These are phyloP conservation scores for Eurosta solidaginis DNA, from an alignment of 1,140 invertebrate genomes.

Conservation along the genomic window DNA sequence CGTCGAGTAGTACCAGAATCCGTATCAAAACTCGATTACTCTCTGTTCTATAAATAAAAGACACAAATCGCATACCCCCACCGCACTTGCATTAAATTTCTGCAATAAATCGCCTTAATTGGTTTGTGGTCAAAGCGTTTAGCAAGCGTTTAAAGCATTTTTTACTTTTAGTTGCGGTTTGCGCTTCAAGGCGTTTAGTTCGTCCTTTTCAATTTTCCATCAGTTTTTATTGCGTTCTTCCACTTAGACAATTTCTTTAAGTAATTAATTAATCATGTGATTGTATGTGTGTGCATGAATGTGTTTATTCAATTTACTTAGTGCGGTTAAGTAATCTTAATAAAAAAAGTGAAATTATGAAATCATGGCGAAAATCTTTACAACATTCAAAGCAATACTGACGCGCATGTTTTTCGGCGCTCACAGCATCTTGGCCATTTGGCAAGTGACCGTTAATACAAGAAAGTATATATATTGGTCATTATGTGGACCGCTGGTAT, in stretches of 20 bases:
- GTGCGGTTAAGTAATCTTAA: too few relatives aligned
- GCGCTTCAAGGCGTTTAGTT: constrained; percentile 48
- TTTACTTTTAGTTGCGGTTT: constrained; percentile 45
- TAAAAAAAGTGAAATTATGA: constrained; percentile 24
- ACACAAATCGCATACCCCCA: neutral
- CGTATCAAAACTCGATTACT: neutral
- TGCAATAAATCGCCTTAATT: neutral
- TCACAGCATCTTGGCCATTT: constrained; percentile 79
- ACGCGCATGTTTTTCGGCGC: constrained; percentile 78
- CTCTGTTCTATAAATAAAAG: neutral
- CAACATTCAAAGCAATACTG: constrained; percentile 79
- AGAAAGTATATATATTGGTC: constrained; percentile 76
- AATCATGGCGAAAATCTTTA: constrained; percentile 72
- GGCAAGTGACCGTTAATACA: constrained; percentile 78
- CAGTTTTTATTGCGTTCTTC: neutral
- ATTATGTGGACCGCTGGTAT: constrained; percentile 72
- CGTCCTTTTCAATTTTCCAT: neutral
- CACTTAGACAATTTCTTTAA: neutral
- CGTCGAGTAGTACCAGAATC: neutral
- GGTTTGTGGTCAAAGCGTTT: constrained; percentile 11
- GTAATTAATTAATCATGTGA: neutral
- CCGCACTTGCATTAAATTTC: neutral
- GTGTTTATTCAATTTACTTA: too few relatives aligned
- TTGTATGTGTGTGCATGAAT: neutral
- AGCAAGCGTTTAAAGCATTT: constrained; percentile 21